A percentile compares a stretch with the other conserved stretches of the same genome.
Evolutionary conservation across 2,888 invertebrate species (phyloP).

Genomic region (Apotomis capreana): DNA sequence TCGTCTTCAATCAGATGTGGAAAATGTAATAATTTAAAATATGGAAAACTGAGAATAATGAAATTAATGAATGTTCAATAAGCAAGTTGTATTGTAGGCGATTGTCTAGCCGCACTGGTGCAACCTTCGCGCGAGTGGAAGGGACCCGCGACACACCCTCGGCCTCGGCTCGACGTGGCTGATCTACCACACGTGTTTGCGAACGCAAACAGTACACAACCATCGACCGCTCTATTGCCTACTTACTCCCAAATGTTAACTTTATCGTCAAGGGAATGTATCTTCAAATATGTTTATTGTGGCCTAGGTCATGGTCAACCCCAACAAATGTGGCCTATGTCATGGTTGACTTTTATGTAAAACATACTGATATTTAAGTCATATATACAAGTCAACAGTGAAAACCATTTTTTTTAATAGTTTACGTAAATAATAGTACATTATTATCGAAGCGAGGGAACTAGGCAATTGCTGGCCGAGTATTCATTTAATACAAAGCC

Average conservation of each 20-base stretch:
- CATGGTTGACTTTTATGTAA: no score
- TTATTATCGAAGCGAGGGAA: no score
- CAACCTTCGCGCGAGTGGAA: conserved; percentile 32
- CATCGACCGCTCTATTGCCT: neutral
- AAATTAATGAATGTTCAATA: neutral
- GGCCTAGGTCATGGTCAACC: no score
- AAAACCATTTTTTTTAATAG: no score
- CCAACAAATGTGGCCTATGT: no score
- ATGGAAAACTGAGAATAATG: neutral
- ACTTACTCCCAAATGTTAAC: conserved; percentile 3
- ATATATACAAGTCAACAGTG: no score
- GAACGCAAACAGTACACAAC: conserved; percentile 18
- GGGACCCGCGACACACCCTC: conserved; percentile 26
- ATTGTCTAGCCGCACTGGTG: conserved; percentile 9
- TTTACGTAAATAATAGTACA: no score
- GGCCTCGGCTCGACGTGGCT: neutral
- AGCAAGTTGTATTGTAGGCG: conserved; percentile 3
- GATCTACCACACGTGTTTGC: conserved; percentile 18
- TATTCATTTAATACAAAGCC: no score
- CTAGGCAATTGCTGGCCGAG: no score
- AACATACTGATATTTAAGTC: no score
- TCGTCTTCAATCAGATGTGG: no score
- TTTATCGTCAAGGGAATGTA: neutral
- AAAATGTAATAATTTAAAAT: no score
- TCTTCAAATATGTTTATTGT: neutral